These are phyloP conservation scores for Squalus acanthias DNA, from an alignment of 2,797 vertebrate genomes.

Conservation along the genomic window DNA sequence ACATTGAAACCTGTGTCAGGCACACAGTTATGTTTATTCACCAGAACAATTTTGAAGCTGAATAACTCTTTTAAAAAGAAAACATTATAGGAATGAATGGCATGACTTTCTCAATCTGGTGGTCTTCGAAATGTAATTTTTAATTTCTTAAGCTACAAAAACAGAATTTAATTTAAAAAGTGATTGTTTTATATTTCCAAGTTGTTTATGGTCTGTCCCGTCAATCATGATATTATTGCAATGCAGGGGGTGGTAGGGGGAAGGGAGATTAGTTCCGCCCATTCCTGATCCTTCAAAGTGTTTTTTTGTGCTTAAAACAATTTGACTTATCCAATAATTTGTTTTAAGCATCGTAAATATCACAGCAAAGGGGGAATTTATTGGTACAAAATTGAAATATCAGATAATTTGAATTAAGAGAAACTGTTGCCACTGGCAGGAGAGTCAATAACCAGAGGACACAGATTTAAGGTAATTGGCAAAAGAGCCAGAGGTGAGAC, in stretches of 20 bases:
- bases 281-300: background rate
- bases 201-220: background rate
- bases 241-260: background rate
- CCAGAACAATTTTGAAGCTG: background rate
- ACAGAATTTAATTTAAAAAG: constrained; percentile 22
- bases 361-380: background rate
- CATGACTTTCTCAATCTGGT: background rate
- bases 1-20: background rate
- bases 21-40: background rate
- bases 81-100: background rate
- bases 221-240: background rate
- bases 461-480: background rate
- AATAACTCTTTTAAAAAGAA: background rate
- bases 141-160: background rate
- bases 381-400: background rate
- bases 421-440: background rate
- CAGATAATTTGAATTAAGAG: background rate
- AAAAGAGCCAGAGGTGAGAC: background rate
- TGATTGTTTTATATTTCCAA: background rate
- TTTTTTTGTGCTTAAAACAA: background rate
- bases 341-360: background rate
- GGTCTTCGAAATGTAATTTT: background rate
- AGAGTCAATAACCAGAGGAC: background rate
- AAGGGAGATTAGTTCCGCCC: background rate
- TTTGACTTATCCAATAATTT: background rate